A percentile compares a stretch with the other conserved stretches of the same genome.
Evolutionary conservation across 2,797 vertebrate species (phyloP).

Genomic region (Eospalax fontanierii): DNA sequence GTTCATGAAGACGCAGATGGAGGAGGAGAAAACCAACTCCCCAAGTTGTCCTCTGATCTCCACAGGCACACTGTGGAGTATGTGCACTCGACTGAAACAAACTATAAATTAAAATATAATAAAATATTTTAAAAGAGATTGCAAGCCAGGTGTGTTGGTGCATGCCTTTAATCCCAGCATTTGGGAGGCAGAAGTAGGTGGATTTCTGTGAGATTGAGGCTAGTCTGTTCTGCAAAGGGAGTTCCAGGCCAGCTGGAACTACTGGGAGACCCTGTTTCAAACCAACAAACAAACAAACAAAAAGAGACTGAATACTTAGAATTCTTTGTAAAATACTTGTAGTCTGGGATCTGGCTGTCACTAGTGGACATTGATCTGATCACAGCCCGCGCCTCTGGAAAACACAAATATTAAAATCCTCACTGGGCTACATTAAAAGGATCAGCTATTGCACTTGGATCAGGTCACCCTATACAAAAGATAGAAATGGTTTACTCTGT

Average conservation of each 20-base stretch:
- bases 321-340: not conserved
- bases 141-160: too few relatives aligned
- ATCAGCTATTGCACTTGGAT: not conserved
- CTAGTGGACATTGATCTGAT: not conserved
- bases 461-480: conserved; percentile 29
- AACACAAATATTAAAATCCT: not conserved
- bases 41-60: not conserved
- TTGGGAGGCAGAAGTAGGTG: too few relatives aligned
- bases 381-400: not conserved
- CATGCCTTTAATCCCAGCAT: too few relatives aligned
- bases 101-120: too few relatives aligned
- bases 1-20: not conserved
- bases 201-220: too few relatives aligned
- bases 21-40: not conserved
- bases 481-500: conserved; percentile 1
- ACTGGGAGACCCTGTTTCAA: too few relatives aligned
- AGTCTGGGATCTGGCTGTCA: not conserved
- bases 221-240: too few relatives aligned
- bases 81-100: too few relatives aligned
- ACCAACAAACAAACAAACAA: not conserved
- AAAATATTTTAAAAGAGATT: too few relatives aligned
- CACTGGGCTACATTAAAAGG: not conserved
- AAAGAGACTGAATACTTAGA: not conserved
- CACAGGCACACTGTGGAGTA: not conserved
- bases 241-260: too few relatives aligned